Evolutionary conservation across 2,113 vertebrate species (phyloP), one percentile per base, ranked within the genome.

Genomic region (Dipodomys stephensi): DNA sequence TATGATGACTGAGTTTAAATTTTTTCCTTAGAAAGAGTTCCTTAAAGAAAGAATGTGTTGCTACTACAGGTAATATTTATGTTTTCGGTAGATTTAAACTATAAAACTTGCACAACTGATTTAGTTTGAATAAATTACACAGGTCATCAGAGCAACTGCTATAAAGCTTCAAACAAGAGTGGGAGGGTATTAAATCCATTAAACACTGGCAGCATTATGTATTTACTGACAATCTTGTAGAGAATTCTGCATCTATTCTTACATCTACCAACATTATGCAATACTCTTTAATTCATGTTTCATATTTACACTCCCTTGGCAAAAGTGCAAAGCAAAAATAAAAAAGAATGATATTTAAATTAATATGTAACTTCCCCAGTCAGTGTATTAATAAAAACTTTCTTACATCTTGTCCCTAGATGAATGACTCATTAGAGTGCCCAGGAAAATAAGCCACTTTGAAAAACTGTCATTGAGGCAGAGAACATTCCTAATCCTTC

Each of bases 341-440:
- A 80, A 49, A 6, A 16, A 28, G 6, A 39, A 95, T 64, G 27
- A 80, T n/a, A 10, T 27, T 15, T 72, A 78, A 78, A 74, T 88
- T 73, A 89, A 80, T 78, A 27, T 35, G 2, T 67, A 96, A 90
- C 53, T 90, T 92, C 49, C 88, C 69, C 30, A 87, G 84, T 91
- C 89, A n/a, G n/a, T 87, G 32, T 94, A 92, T 83, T 96, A 96
- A 90, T 88, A 84, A 49, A 94, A 95, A 94, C 44, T 0, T 49
- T 78, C 77, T 95, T 62, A 27, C 49, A 74, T 44, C 2, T 22
- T 83, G 76, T 78, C 72, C 15, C 93, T 67, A 92, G 68, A 96
- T 72, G 65, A 92, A 95, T 94, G 84, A 97, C 85, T 96, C 96
- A 93, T 88, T 7, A 0, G 0, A 80, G 53, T 86, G 68, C 53